A percentile compares a stretch with the other conserved stretches of the same genome.
These are phyloP conservation scores for Vicugna pacos DNA, from an alignment of 2,113 vertebrate species.

Conservation along the genomic window DNA sequence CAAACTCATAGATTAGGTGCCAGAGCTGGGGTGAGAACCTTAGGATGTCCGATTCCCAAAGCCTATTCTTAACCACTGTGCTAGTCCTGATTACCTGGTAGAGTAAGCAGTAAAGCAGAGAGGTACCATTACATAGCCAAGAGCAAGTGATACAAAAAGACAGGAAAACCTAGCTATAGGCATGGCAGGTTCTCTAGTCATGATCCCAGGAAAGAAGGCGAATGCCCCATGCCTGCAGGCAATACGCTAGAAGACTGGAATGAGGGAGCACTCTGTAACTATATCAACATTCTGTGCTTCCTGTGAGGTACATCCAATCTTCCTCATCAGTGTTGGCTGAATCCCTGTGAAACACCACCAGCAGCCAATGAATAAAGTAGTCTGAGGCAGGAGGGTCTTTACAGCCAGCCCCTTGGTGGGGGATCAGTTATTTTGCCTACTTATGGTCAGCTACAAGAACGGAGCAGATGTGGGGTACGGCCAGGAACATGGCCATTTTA, in stretches of 20 bases:
- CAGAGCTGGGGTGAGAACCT: background rate
- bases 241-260: background rate
- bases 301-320: too few relatives aligned
- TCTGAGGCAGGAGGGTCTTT: background rate
- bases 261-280: background rate
- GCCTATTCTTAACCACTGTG: too few relatives aligned
- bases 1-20: background rate
- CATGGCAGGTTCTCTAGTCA: background rate
- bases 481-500: background rate
- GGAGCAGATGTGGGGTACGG: background rate
- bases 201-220: background rate
- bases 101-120: background rate
- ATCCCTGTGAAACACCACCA: background rate
- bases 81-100: background rate
- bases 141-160: background rate
- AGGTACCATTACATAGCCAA: background rate
- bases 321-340: background rate
- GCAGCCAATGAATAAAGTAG: background rate
- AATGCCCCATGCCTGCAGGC: background rate
- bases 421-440: background rate
- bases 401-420: background rate
- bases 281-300: accelerated
- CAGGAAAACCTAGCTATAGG: background rate
- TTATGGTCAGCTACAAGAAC: background rate
- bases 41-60: background rate